Percentiles rank a stretch among this genome's conserved stretches.
Conservation (phyloP, 92 coral and sea anemone species). For the Epizoanthus illoricatus region DNA sequence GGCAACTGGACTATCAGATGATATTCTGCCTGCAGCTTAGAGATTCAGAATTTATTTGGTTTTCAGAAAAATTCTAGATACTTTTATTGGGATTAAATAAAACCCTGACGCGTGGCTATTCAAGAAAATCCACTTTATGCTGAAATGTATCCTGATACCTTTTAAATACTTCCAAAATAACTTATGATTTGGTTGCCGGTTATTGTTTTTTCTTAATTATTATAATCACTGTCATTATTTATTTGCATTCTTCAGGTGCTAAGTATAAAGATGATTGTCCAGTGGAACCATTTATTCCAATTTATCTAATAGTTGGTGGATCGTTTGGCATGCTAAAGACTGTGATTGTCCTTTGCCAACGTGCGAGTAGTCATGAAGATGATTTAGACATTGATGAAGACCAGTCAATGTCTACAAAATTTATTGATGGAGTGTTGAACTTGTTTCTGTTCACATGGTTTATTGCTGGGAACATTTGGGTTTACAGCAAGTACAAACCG, state of each 20-base stretch:
- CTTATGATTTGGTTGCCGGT: too few species aligned
- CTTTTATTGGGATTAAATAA: too few species aligned
- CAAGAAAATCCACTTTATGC: too few species aligned
- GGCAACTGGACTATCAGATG: too few species aligned
- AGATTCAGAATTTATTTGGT: too few species aligned
- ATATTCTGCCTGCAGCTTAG: too few species aligned
- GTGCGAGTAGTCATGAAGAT: slow-evolving; percentile 86
- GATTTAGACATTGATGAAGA: slow-evolving; percentile 88
- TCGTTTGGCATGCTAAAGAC: slow-evolving; percentile 98
- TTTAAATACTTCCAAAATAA: too few species aligned
- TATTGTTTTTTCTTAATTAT: too few species aligned
- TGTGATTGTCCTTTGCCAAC: slow-evolving; percentile 82
- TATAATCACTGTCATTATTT: neutral
- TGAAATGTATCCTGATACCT: too few species aligned
- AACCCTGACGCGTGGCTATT: too few species aligned
- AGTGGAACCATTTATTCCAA: slow-evolving; percentile 96
- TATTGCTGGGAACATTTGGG: slow-evolving; percentile 99
- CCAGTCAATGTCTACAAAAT: slow-evolving; percentile 97
- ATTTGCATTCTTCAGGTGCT: slow-evolving; percentile 62
- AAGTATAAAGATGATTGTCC: slow-evolving; percentile 96
- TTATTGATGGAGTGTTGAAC: slow-evolving; percentile 93
- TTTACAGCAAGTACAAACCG: slow-evolving; percentile 91
- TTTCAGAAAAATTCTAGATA: too few species aligned
- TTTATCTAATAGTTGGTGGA: slow-evolving; percentile 96
- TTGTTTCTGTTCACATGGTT: slow-evolving; percentile 97